phyloP scores from a whole-genome alignment of 2,797 vertebrate genomes.

The Urosaurus nigricauda region DNA sequence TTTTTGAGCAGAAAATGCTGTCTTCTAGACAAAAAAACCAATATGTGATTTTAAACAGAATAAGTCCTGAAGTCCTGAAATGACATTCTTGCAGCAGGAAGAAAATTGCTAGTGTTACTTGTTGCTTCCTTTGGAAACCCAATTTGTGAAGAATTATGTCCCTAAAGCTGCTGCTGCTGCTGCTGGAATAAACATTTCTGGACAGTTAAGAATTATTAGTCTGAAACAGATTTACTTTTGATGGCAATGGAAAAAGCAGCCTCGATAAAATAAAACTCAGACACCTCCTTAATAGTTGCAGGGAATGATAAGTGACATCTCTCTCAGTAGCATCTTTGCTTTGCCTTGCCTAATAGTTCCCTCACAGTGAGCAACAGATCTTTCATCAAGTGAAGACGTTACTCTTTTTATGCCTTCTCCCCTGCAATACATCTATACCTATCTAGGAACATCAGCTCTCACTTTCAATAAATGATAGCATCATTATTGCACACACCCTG shows the following conservation, averaged over 20 bases:
- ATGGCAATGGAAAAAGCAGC: background rate
- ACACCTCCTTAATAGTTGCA: slow-evolving; percentile 27
- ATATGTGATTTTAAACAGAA: too few species aligned
- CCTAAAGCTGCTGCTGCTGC: background rate
- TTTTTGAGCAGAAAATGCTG: too few species aligned
- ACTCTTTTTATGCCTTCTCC: slow-evolving; percentile 30
- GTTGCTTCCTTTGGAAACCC: too few species aligned
- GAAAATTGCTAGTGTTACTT: too few species aligned
- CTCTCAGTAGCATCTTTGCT: slow-evolving; percentile 31
- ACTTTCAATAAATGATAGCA: slow-evolving; percentile 40
- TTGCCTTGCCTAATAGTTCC: slow-evolving; percentile 48
- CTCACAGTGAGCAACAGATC: slow-evolving; percentile 44
- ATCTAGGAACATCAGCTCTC: slow-evolving; percentile 34
- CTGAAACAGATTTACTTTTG: background rate
- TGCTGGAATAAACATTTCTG: background rate
- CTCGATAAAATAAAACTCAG: background rate
- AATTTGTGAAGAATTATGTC: too few species aligned
- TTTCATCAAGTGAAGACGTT: slow-evolving; percentile 44
- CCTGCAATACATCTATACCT: background rate
- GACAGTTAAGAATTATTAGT: background rate
- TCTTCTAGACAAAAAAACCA: too few species aligned
- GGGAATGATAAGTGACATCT: background rate
- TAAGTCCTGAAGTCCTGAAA: too few species aligned
- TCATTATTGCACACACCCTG: slow-evolving; percentile 35
- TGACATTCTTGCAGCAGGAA: too few species aligned